These are phyloP conservation scores for Melanaphis sacchari DNA, from an alignment of 1,140 invertebrate species.

Conservation along the genomic window DNA sequence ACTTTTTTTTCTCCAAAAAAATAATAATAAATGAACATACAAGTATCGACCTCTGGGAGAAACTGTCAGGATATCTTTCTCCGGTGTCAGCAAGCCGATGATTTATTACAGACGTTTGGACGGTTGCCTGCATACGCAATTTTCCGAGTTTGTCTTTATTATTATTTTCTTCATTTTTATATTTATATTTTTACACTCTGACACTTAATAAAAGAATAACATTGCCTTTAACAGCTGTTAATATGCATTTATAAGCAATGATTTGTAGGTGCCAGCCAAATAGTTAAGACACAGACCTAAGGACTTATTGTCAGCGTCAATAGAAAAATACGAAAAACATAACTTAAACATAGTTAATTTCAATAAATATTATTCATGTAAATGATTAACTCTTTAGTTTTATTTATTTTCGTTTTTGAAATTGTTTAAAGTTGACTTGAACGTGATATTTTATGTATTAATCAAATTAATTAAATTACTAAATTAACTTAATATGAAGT, in stretches of 20 bases:
- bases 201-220: constrained; percentile 7
- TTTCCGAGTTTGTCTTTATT: constrained; percentile 47
- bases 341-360: neutral
- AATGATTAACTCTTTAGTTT: neutral
- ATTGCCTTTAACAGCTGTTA: neutral
- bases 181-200: neutral
- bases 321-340: neutral
- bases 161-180: constrained; percentile 26
- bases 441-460: neutral
- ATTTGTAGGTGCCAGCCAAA: constrained; percentile 3
- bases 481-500: too few species aligned
- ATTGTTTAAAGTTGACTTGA: neutral
- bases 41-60: constrained; percentile 26
- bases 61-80: constrained; percentile 38
- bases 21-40: constrained; percentile 34
- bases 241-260: neutral
- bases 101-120: constrained; percentile 50
- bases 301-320: neutral
- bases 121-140: constrained; percentile 43
- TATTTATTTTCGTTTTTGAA: neutral
- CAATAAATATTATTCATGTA: neutral
- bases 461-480: too few species aligned
- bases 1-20: neutral
- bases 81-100: constrained; percentile 36
- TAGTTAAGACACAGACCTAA: neutral